Base-by-base conservation (phyloP, 2,888 invertebrate genomes). In the Ceratothoa steindachneri region DNA sequence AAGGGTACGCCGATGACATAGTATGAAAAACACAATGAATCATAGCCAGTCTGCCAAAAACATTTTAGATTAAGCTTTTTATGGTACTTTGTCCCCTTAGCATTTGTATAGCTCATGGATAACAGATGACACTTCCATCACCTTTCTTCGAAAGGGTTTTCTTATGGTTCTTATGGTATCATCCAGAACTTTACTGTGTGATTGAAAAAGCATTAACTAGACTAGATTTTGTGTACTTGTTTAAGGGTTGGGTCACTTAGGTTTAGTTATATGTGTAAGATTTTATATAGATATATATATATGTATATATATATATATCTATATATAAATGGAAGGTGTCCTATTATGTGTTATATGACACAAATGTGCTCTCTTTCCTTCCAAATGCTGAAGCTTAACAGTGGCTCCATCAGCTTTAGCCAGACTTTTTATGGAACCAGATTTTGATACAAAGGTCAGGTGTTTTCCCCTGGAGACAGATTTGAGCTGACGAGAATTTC, bases 41-140 rank as follows among this genome's bases (percentile, higher is more conserved):
- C 55, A 55, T 55, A 55, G 55, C 55, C 55, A 55, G 55, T 55
- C 55, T 55, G 55, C 55, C 55, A 55, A 55, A 55, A 55, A 55
- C 24, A 7, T 41, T 41, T 5, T 41, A 41, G 41, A 41, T 41
- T 41, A 41, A 41, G 41, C 5, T 9, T 41, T 41, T 41, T 41
- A 15, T 41, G 41, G 41, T 41, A 41, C 15, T 5, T 41, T 41
- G 15, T 41, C 41, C 15, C 41, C 5, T 5, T 9, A 41, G 7
- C 15, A 15, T 41, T 41, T 41, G 5, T 41, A 41, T n/a, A n/a
- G n/a, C n/a, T n/a, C n/a, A n/a, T n/a, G n/a, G n/a, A n/a, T n/a
- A n/a, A n/a, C n/a, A n/a, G n/a, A n/a, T n/a, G n/a, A 41, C 5
- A 41, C 41, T 41, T 41, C 41, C 41, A 41, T n/a, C 41, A 41